A percentile compares a stretch with the other conserved stretches of the same genome.
phyloP scores from a whole-genome alignment of 2,888 invertebrate genomes.

The Torymus texanus region DNA sequence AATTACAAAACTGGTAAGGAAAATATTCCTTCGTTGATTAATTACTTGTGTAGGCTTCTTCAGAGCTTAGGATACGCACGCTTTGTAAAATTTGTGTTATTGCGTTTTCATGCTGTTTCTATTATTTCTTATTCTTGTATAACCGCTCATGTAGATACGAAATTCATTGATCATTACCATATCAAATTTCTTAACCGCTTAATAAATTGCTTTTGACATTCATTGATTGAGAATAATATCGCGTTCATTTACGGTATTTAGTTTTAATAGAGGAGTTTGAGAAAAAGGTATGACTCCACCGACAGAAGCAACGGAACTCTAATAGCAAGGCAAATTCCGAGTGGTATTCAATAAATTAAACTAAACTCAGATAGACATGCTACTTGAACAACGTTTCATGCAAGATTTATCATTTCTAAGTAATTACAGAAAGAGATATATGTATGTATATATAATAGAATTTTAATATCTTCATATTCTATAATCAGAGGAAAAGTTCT shows the following conservation, averaged over 20 bases:
- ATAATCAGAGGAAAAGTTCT: conserved; percentile 36
- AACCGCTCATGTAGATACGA: conserved; percentile 23
- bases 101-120: conserved; percentile 40
- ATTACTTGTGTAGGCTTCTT: conserved; percentile 51
- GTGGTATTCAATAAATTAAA: conserved; percentile 28
- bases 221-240: conserved; percentile 28
- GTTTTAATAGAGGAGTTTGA: conserved; percentile 17
- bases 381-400: conserved; percentile 61
- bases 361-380: conserved; percentile 35
- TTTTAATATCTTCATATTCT: conserved; percentile 42
- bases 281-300: conserved; percentile 26
- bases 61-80: conserved; percentile 47
- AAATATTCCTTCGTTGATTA: conserved; percentile 57
- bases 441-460: conserved; percentile 38
- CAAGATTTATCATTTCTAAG: conserved; percentile 61
- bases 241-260: conserved; percentile 1
- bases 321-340: conserved; percentile 33
- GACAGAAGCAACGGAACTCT: conserved; percentile 39
- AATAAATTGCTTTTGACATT: conserved; percentile 50
- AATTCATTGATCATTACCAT: conserved; percentile 27
- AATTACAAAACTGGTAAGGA: conserved; percentile 63
- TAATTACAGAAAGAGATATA: conserved; percentile 60
- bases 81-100: conserved; percentile 45
- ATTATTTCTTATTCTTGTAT: conserved; percentile 36
- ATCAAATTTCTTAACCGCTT: conserved; percentile 43